phyloP scores from a whole-genome alignment of 2,113 vertebrate species.

The Mobula hypostoma region DNA sequence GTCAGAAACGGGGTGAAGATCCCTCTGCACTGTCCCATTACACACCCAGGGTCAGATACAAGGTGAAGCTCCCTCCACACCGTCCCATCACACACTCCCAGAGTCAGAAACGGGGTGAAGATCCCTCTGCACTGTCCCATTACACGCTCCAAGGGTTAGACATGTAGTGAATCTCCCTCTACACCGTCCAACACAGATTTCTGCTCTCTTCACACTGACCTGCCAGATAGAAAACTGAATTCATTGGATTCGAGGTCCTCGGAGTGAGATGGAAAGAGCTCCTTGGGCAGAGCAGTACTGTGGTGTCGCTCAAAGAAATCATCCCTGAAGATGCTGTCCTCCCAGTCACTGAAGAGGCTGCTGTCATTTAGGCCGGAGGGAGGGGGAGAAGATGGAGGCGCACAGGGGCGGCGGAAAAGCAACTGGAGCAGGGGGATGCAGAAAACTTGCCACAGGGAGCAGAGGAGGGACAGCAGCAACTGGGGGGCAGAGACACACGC shows the following conservation, averaged over 20 bases:
- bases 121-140: too few species aligned
- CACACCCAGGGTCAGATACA: too few species aligned
- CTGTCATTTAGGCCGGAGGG: conserved; percentile 53
- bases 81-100: too few species aligned
- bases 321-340: conserved; percentile 54
- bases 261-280: not conserved
- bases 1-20: too few species aligned
- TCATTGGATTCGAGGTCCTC: not conserved
- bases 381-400: conserved; percentile 58
- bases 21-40: too few species aligned
- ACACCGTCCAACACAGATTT: not conserved
- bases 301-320: conserved; percentile 47
- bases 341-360: conserved; percentile 55
- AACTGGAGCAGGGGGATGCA: not conserved
- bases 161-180: too few species aligned
- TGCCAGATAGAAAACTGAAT: not conserved
- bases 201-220: not conserved
- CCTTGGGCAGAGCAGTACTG: not conserved
- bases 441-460: not conserved
- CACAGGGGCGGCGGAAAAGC: conserved; percentile 44
- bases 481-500: not conserved
- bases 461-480: not conserved
- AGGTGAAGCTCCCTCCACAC: too few species aligned
- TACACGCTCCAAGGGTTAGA: too few species aligned
- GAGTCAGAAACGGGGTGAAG: too few species aligned